A percentile compares a stretch with the other conserved stretches of the same genome.
Evolutionary conservation across 2,797 vertebrate genomes (phyloP).

Genomic region (Arremon brunneinucha): DNA sequence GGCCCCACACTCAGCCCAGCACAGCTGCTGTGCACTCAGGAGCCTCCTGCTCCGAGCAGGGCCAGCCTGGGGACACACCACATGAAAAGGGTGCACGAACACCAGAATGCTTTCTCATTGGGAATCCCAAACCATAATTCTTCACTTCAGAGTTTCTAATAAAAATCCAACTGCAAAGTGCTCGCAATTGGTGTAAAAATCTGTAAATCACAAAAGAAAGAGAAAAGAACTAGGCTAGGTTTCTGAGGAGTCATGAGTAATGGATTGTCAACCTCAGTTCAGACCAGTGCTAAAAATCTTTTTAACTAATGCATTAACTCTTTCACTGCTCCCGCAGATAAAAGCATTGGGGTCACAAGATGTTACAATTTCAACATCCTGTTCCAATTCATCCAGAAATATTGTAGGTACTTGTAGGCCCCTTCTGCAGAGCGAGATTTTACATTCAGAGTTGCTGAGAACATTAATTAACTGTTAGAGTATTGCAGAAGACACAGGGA

Average conservation of each 20-base stretch:
- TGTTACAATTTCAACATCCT: conserved; percentile 22
- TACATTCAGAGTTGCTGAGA: background rate
- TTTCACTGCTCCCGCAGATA: conserved; percentile 30
- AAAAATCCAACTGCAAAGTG: conserved; percentile 49
- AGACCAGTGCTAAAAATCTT: conserved; percentile 18
- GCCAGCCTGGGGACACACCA: background rate
- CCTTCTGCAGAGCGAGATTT: background rate
- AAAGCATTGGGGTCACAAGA: conserved; percentile 25
- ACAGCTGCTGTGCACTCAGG: background rate
- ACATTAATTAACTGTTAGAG: background rate
- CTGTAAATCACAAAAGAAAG: conserved; percentile 42
- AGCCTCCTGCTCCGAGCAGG: background rate
- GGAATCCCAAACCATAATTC: background rate
- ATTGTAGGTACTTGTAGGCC: background rate
- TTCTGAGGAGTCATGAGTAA: conserved; percentile 48
- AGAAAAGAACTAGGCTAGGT: conserved; percentile 8
- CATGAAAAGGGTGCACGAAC: conserved; percentile 1
- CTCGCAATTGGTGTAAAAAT: conserved; percentile 21
- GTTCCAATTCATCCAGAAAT: background rate
- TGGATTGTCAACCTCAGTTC: conserved; percentile 40
- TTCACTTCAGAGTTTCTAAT: background rate
- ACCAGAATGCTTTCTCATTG: background rate
- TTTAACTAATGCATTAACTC: conserved; percentile 56
- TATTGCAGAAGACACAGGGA: background rate
- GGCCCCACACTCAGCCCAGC: background rate